Base-by-base conservation (phyloP, 2,888 invertebrate genomes). In the Pseudococcus viburni region DNA sequence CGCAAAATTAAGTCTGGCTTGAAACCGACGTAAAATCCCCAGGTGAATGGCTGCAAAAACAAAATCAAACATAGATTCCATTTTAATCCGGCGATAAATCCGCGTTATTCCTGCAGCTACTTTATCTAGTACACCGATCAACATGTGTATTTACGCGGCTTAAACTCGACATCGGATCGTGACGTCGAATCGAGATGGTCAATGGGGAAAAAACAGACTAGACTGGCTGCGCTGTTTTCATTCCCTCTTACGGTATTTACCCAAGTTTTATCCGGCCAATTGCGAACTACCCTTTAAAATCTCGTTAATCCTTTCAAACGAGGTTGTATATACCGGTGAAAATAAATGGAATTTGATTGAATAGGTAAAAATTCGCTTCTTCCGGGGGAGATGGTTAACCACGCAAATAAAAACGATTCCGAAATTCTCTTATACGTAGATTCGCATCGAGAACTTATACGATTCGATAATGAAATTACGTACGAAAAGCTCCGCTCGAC, bases 91-190 rank as follows among this genome's bases (percentile, higher is more conserved):
- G 26, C 26, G 64, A 64, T 64, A 64, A 64, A 64, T 55, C 64
- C 64, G 22, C 64, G 22, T 22, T 64, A 64, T 22, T 1, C 64
- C 2, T 64, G 1, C 6, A 33, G 26, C 26, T 33, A 33, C 26
- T 33, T 33, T 73, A 73, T 73, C 68, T 73, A 9, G 19, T 73
- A 26, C 33, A 73, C 11, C 33, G 68, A 73, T 73, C 68, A 73
- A 73, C 68, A 73, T 73, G 68, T 73, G 68, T 73, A 73, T 73
- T 73, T 73, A 73, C 68, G 12, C 26, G 26, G 68, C 26, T 73
- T 73, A 73, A 12, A 11, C 26, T 73, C 15, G 68, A 73, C 68
- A 73, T 73, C 68, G 68, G 0, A 12, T 64, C 7, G 26, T 33
- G 26, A 33, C 26, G 26, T 33, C 15, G 15, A 2, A 73, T 7